Evolutionary conservation across 2,797 vertebrate species (phyloP), one percentile per base, ranked within the genome.

Genomic region (Sparus aurata): DNA sequence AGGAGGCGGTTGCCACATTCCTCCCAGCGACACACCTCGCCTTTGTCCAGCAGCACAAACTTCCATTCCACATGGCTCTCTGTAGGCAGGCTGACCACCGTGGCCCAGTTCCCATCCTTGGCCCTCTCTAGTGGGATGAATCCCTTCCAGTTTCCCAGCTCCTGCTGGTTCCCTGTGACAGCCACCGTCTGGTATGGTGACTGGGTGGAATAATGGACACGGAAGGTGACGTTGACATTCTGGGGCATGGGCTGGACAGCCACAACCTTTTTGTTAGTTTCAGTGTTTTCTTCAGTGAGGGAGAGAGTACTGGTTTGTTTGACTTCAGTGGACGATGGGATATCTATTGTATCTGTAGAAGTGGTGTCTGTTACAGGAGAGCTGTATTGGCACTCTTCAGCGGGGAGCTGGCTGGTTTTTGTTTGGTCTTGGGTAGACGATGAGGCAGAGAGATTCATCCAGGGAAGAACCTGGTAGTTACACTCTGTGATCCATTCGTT

Each of bases 11-110:
- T 99, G 41, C 74, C 65, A 1, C 98, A 98, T 87, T 99, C 98
- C 91, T 99, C 98, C 98, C 98, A 99, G 27, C 97, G 96, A 45
- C 87, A 92, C 53, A 99, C 94, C 68, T 93, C 89, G 2, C 96
- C 97, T 0, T 96, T 93, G 58, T 99, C 97, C 87, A 98, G 92
- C 82, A 99, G 62, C 59, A 98, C 95, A 64, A 98, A 98, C 88
- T 99, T 99, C 98, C 98, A 99, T 87, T 98, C 96, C 43, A 98
- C 80, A 43, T 87, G 93, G 55, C 91, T 94, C 83, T 97, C 96
- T 1, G 72, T 89, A 0, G 98, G 98, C 38, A 99, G 93, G 27
- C 85, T 66, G 63, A 99, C 58, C 0, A 94, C 93, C 1, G 86
- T 84, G 5, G 94, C 93, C 98, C 98, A 99, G 83, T 96, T 94